Base-by-base conservation (phyloP, 2,797 vertebrate species). In the Mycteria americana region DNA sequence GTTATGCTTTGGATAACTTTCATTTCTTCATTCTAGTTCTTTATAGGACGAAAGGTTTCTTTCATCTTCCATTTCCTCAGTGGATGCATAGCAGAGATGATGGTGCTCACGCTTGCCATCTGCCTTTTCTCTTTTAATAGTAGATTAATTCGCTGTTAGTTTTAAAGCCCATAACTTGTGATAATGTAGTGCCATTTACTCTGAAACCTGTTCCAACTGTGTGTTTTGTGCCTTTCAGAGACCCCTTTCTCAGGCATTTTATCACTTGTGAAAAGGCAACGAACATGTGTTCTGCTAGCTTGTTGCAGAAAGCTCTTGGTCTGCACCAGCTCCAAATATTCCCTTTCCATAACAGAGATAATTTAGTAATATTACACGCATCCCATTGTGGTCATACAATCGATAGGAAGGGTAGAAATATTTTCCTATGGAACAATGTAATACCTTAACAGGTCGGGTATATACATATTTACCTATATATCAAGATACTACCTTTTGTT, bases 361-460 rank as follows among this genome's bases (percentile, higher is more conserved):
- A 57, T 33, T 62, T 68, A 73, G 11, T 60, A 72, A 50, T 46
- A 46, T 46, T 51, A n/a, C 27, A 43, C 12, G 31, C 18, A 62
- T 60, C 46, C 18, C 18, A 7, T 18, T 81, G 27, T 43, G 28
- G 14, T 62, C 41, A 54, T 50, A 14, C 21, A 43, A 18, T 50
- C 28, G 39, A 70, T 50, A 37, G 33, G 24, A 93, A 67, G 12
- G 7, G 27, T 54, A n/a, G 31, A 68, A 80, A 57, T 45, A 4
- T 64, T 74, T 89, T 64, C 7, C 18, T 33, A 8, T 21, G 25
- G 50, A 69, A 69, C 4, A 21, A 19, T 27, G 16, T 28, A 82
- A 46, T 51, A 31, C 25, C 30, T 78, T 78, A 45, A 62, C 2
- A 1, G 35, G 45, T 30, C 0, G 0, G 6, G 7, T 67, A 41